phyloP scores from a whole-genome alignment of 1,140 invertebrate genomes.

The Ceratina australensis region DNA sequence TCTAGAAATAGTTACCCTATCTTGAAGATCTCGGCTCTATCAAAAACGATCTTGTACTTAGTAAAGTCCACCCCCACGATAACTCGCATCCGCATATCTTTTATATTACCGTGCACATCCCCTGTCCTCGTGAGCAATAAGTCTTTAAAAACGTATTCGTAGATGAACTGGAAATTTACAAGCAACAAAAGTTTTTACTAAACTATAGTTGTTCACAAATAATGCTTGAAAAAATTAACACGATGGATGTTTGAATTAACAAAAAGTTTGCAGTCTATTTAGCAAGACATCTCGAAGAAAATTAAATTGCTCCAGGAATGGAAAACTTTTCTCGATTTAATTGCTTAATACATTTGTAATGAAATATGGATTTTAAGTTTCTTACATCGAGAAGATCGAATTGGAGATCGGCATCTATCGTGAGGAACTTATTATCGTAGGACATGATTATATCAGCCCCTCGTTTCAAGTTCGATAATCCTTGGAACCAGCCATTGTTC shows the following conservation, averaged over 20 bases:
- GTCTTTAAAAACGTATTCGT: constrained; percentile 49
- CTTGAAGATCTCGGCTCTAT: constrained; percentile 45
- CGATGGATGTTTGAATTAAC: no score
- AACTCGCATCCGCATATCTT: constrained; percentile 6
- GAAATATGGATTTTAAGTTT: not conserved
- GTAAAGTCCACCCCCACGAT: constrained; percentile 22
- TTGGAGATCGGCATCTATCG: constrained; percentile 52
- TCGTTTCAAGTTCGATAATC: constrained; percentile 56
- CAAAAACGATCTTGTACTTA: constrained; percentile 20
- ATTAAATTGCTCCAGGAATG: no score
- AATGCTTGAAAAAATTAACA: no score
- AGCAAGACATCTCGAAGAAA: no score
- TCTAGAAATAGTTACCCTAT: constrained; percentile 47
- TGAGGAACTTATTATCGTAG: constrained; percentile 39
- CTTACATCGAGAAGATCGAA: constrained; percentile 60
- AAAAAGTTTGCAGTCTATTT: no score
- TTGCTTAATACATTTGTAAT: not conserved
- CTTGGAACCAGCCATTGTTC: constrained; percentile 53
- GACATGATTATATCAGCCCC: constrained; percentile 7
- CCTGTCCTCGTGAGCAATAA: constrained; percentile 48
- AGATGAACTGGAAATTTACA: constrained; percentile 55
- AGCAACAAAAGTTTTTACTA: no score
- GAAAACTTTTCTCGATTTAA: not conserved
- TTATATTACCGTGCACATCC: constrained; percentile 40
- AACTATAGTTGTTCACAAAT: no score